These are phyloP conservation scores for Drosophila tripunctata DNA, from an alignment of 2,888 invertebrate species.

Conservation along the genomic window DNA sequence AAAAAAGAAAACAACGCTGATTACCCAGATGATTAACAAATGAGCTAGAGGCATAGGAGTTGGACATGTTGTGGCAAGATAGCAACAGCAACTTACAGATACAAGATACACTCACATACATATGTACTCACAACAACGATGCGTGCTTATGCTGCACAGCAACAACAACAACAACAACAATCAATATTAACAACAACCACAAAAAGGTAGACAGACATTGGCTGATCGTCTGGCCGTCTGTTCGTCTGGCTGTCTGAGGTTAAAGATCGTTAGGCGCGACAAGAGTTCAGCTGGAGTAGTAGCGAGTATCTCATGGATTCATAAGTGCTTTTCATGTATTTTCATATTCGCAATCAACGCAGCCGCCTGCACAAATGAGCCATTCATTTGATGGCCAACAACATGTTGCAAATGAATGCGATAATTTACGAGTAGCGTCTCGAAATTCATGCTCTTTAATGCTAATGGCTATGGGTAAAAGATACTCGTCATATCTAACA, in stretches of 20 bases:
- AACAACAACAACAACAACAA: conserved; percentile 32
- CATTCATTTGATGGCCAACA: conserved; percentile 50
- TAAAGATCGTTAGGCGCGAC: conserved; percentile 81
- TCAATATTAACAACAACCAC: conserved; percentile 13
- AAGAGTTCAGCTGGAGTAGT: conserved; percentile 34
- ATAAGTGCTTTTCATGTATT: conserved; percentile 26
- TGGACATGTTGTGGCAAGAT: conserved; percentile 12
- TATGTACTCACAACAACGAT: conserved; percentile 27
- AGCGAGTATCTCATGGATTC: conserved; percentile 38
- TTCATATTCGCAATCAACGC: conserved; percentile 52
- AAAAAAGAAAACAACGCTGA: conserved; percentile 36
- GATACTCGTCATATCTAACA: conserved; percentile 1
- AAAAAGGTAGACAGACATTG: conserved; percentile 11
- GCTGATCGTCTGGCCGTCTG: conserved; percentile 20
- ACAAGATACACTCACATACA: conserved; percentile 14
- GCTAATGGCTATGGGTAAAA: conserved; percentile 55
- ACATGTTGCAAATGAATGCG: conserved; percentile 40
- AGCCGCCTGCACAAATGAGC: conserved; percentile 66
- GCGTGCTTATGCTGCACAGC: conserved; percentile 19
- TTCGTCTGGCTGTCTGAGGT: conserved; percentile 53
- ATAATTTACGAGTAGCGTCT: conserved; percentile 26
- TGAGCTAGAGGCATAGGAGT: conserved; percentile 37
- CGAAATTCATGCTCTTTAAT: conserved; percentile 33
- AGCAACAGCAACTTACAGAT: conserved; percentile 25
- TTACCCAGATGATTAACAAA: conserved; percentile 58